Base-by-base conservation (phyloP, 2,113 vertebrate genomes). In the Aldabrachelys gigantea region DNA sequence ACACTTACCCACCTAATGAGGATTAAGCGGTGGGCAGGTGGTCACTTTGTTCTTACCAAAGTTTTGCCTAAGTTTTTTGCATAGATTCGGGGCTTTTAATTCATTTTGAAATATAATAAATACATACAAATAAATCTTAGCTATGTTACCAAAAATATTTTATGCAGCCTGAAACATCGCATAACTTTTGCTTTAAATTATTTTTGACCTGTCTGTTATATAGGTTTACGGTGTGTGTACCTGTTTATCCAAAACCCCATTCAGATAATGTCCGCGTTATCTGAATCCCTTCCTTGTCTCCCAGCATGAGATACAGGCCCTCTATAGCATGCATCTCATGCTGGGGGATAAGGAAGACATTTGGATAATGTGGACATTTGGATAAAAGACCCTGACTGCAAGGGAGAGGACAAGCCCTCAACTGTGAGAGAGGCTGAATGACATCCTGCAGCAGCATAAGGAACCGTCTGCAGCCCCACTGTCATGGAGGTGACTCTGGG, bases 1-100 rank as follows among this genome's bases (percentile, higher is more conserved):
- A 84, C 52, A 2, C 47, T 87, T 38, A 21, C 95, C 94, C 86
- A 91, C 92, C 25, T 53, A 10, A 75, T 87, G 8, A 91, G 50
- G 76, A 89, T 69, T 89, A 47, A 78, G 76, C 59, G 79, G 92
- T 65, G 80, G 92, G 82, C 50, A 91, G 86, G 86, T 96, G 90
- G 57, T 89, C 94, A 87, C 69, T 54, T 78, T 47, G 41, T 47
- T 78, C 11, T 87, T 88, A 95, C 19, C 47, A 85, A 88, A 94
- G 52, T 87, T 85, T 24, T 87, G 47, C 22, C 22, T 31, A 52
- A 81, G 7, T 81, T 84, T 59, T 59, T 88, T 82, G 21, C 4
- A 7, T 41, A 41, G 5, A 75, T 84, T 92, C 25, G 3, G 56
- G 25, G 12, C 35, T 35, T 57, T 69, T 1, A 38, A 0, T 80